Evolutionary conservation across 2,888 invertebrate genomes (phyloP), one percentile per base, ranked within the genome.

Genomic region (Pocota personata): DNA sequence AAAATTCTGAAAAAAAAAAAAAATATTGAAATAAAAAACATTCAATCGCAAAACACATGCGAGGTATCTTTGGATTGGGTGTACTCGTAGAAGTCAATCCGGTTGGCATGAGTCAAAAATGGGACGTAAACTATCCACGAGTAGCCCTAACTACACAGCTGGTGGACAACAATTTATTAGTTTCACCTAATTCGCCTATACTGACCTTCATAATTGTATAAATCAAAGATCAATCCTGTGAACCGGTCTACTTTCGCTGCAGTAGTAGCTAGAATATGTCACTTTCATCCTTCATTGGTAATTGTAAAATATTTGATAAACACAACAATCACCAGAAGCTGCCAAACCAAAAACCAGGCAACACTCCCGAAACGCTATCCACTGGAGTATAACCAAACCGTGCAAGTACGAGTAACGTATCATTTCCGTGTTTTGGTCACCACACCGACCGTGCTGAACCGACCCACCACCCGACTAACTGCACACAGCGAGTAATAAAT

Each of bases 401-500:
- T n/a, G n/a, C n/a, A n/a, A n/a, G n/a, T n/a, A 14, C 58, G 35
- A 48, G 43, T 27, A 35, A 24, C 52, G 57, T 77, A 71, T 58
- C 71, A 75, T 84, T 84, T 79, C 83, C 83, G 79, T 79, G 69
- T 84, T 84, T 75, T 57, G 73, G 37, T 69, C 67, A 60, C 66
- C 82, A 46, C 40, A 55, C 69, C 40, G 16, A 64, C 37, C 62
- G 21, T 8, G 46, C 16, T 40, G 50, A 52, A 48, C 66, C 72
- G 71, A 66, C 46, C 58, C 55, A 46, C 64, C 66, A 67, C 48
- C 82, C 69, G 32, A 58, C 87, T 82, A 84, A 76, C 87, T 87
- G 78, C 73, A 78, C 82, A 82, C 87, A 75, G 27, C 46, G 83
- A 60, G 89, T 89, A 89, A 91, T 91, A 92, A 92, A 92, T 91